A percentile compares a stretch with the other conserved stretches of the same genome.
Evolutionary conservation across 2,113 vertebrate species (phyloP).

Genomic region (Xenopus tropicalis): DNA sequence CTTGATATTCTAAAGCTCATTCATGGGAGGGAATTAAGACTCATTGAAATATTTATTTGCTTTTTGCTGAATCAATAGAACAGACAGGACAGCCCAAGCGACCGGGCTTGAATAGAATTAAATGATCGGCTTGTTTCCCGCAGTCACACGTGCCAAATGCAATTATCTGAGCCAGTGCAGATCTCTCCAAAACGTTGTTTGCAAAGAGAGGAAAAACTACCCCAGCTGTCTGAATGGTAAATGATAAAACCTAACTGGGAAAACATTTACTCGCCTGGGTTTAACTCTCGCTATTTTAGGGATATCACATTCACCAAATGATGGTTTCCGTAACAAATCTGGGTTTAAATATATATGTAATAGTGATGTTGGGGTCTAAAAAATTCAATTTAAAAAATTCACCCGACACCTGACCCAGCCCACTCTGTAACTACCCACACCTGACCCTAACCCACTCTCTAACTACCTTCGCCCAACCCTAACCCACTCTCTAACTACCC

Average conservation of each 20-base stretch:
- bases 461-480: too few species aligned
- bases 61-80: constrained; percentile 24
- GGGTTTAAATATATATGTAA: neutral
- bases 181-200: neutral
- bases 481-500: too few species aligned
- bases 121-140: neutral
- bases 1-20: neutral
- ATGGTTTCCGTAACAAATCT: neutral
- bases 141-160: constrained; percentile 1
- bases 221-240: neutral
- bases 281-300: neutral
- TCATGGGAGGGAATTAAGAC: neutral
- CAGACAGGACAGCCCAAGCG: constrained; percentile 41
- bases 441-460: too few species aligned
- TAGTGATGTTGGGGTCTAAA: too few species aligned
- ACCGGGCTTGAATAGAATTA: constrained; percentile 45
- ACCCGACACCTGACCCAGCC: too few species aligned
- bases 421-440: too few species aligned
- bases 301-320: neutral
- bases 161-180: neutral
- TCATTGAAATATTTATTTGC: neutral
- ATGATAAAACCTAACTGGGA: neutral
- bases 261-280: neutral
- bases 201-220: neutral
- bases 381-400: too few species aligned